Percentiles rank a stretch among this genome's conserved stretches.
phyloP scores from a whole-genome alignment of 1,140 invertebrate species.

The Ceratitis capitata region DNA sequence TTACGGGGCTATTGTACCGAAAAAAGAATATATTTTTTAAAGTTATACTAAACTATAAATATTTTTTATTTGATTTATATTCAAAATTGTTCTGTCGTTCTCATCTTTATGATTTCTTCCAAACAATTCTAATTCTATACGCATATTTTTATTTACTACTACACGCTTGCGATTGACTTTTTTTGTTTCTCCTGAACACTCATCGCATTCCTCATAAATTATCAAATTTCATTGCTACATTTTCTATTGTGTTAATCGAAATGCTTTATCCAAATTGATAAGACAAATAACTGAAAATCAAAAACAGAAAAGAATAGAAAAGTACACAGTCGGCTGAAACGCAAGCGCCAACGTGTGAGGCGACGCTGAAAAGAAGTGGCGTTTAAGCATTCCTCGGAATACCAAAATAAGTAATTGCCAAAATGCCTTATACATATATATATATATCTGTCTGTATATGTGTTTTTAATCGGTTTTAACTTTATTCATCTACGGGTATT shows the following conservation, averaged over 20 bases:
- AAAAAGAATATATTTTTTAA: too few species aligned
- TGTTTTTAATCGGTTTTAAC: background rate
- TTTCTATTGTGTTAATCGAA: background rate
- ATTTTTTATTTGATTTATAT: too few species aligned
- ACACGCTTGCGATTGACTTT: background rate
- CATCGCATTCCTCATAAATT: background rate
- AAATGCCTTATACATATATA: background rate
- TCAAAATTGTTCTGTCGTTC: too few species aligned
- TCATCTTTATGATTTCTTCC: background rate
- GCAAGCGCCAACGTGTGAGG: background rate
- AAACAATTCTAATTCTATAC: background rate
- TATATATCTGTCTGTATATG: background rate
- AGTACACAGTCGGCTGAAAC: background rate
- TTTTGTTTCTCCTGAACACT: background rate
- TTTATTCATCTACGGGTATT: background rate
- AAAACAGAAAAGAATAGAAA: background rate
- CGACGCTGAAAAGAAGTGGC: background rate
- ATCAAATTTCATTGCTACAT: constrained; percentile 21
- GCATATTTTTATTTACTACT: background rate
- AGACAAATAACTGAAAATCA: too few species aligned
- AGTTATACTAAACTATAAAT: too few species aligned
- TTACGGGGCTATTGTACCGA: too few species aligned
- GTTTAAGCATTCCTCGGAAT: background rate
- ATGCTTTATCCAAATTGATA: constrained; percentile 12
- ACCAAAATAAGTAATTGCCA: background rate